Conservation (phyloP, 2,888 invertebrate species). For the Pecten maximus region DNA sequence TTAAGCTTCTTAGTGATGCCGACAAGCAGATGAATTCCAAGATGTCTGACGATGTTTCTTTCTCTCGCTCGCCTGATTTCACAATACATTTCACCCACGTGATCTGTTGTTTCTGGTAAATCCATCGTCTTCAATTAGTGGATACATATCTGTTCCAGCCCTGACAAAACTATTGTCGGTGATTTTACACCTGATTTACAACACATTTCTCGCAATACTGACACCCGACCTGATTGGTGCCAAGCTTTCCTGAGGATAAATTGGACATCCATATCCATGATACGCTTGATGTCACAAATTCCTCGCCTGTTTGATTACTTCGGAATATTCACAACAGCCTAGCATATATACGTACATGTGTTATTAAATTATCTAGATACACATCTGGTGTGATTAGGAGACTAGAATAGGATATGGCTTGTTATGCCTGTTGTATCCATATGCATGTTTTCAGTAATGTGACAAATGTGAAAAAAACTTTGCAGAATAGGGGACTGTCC, state of each 20-base stretch:
- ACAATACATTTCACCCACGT: not conserved
- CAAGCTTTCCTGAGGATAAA: not conserved
- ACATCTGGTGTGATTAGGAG: too few relatives aligned
- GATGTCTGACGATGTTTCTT: not conserved
- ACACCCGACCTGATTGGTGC: not conserved
- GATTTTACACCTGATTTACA: conserved; percentile 25
- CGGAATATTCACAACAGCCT: not conserved
- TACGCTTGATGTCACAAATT: not conserved
- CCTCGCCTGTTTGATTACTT: not conserved
- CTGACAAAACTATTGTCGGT: not conserved
- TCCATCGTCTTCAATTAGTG: conserved; percentile 22
- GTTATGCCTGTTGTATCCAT: too few relatives aligned
- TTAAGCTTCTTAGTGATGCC: conserved; percentile 14
- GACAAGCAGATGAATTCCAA: not conserved
- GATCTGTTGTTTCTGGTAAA: conserved; percentile 27
- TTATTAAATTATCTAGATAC: not conserved
- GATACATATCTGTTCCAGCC: not conserved
- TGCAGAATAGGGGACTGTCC: too few relatives aligned
- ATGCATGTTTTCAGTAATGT: too few relatives aligned
- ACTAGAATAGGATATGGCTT: too few relatives aligned
- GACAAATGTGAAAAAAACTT: too few relatives aligned
- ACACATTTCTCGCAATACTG: not conserved
- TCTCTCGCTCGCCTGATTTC: not conserved
- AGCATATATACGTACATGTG: not conserved
- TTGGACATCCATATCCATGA: not conserved